Evolutionary conservation across 2,113 vertebrate genomes (phyloP).

Genomic region (Nesogale talazaci): DNA sequence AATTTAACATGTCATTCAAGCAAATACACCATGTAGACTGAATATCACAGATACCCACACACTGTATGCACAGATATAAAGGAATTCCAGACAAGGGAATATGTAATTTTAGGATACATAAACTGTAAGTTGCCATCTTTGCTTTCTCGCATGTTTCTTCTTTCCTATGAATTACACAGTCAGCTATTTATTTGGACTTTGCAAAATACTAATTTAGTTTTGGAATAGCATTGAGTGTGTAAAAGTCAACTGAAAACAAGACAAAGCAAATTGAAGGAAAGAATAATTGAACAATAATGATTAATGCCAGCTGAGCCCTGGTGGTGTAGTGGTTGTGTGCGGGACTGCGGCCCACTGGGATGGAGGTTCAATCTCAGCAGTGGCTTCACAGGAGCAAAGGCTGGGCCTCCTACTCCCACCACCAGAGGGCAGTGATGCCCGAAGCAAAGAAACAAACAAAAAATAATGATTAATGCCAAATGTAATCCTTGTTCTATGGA

Average conservation of each 20-base stretch:
- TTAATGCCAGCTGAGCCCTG: too few species aligned
- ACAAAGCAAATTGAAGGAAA: constrained; percentile 49
- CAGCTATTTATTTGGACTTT: constrained; percentile 33
- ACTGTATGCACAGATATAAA: constrained; percentile 15
- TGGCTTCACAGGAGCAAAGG: too few species aligned
- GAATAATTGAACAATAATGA: constrained; percentile 50
- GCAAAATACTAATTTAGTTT: constrained; percentile 32
- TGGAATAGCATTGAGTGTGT: background rate
- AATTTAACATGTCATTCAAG: background rate
- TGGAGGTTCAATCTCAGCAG: too few species aligned
- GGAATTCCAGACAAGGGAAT: background rate
- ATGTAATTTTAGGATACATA: constrained; percentile 47
- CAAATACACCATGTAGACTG: background rate
- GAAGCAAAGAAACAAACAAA: too few species aligned
- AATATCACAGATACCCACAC: background rate
- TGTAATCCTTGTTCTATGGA: constrained; percentile 51
- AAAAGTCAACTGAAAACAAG: constrained; percentile 26
- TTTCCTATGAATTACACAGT: constrained; percentile 31
- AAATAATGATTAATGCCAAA: background rate
- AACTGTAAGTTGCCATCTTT: constrained; percentile 35
- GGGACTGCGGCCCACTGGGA: too few species aligned
- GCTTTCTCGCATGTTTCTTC: background rate
- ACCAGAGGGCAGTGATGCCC: too few species aligned
- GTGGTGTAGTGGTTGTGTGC: too few species aligned
- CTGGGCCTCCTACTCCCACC: too few species aligned